Percentiles rank a stretch among this genome's conserved stretches.
Evolutionary conservation across 2,113 vertebrate species (phyloP).

Genomic region (Pao palembangensis): DNA sequence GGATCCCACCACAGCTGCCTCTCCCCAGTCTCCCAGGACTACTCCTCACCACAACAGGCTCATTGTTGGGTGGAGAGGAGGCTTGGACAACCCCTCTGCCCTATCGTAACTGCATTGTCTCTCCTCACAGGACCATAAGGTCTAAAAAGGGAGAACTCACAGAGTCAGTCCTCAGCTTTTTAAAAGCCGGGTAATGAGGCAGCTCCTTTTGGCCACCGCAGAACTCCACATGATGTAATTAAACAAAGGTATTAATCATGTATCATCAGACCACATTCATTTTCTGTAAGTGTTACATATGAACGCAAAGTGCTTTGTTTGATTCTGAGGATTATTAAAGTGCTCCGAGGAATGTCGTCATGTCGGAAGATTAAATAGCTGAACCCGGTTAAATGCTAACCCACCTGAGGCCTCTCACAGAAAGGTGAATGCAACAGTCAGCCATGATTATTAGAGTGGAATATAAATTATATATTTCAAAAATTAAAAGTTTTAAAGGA

Average conservation of each 20-base stretch:
- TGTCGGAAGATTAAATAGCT: too few species aligned
- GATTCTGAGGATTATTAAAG: too few species aligned
- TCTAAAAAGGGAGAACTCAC: constrained; percentile 50
- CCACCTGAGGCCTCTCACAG: not conserved
- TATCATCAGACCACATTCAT: too few species aligned
- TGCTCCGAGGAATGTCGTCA: too few species aligned
- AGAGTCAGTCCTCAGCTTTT: constrained; percentile 51
- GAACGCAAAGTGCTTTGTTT: too few species aligned
- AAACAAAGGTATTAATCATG: too few species aligned
- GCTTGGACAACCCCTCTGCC: constrained; percentile 54
- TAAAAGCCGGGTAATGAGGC: constrained; percentile 61
- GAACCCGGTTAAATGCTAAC: not conserved
- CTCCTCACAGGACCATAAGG: constrained; percentile 57
- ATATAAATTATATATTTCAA: too few species aligned
- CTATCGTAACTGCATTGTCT: constrained; percentile 62
- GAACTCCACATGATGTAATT: not conserved
- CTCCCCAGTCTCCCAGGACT: constrained; percentile 69
- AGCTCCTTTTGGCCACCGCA: constrained; percentile 41
- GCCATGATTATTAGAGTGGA: too few species aligned
- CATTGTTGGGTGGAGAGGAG: constrained; percentile 72
- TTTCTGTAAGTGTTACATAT: too few species aligned
- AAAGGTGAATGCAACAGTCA: not conserved
- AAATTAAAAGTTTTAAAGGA: too few species aligned
- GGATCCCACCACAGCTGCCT: constrained; percentile 75
- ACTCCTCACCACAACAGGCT: constrained; percentile 70